These are phyloP conservation scores for Tetramorium parvispinum DNA, from an alignment of 1,140 invertebrate species.

Conservation along the genomic window DNA sequence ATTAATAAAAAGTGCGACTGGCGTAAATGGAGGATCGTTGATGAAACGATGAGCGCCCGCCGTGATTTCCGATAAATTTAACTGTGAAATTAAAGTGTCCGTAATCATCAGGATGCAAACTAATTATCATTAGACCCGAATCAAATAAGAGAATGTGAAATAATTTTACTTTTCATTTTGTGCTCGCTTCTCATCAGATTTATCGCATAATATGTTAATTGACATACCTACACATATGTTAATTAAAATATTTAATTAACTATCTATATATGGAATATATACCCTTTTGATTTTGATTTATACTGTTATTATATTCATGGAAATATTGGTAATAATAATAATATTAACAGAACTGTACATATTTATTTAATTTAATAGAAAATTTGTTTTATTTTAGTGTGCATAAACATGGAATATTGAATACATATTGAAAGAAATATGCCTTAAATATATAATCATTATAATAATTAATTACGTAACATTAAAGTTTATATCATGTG, in stretches of 20 bases:
- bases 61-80: slow-evolving; percentile 32
- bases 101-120: slow-evolving; percentile 2
- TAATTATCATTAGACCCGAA: slow-evolving; percentile 36
- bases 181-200: background rate
- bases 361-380: slow-evolving; percentile 9
- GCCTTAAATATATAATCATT: slow-evolving; percentile 23
- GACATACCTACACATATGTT: background rate
- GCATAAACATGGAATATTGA: background rate
- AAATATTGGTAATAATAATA: background rate
- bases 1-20: slow-evolving; percentile 50
- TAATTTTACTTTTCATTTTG: slow-evolving; percentile 7
- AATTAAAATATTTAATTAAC: slow-evolving; percentile 28
- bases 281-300: background rate
- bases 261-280: background rate
- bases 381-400: background rate
- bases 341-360: background rate
- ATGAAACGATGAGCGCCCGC: slow-evolving; percentile 26
- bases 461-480: slow-evolving; percentile 38
- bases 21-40: slow-evolving; percentile 21
- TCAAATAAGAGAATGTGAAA: background rate
- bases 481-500: slow-evolving; percentile 34
- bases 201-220: slow-evolving; percentile 26
- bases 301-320: background rate
- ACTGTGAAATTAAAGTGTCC: slow-evolving; percentile 8
- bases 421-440: background rate